Conservation (phyloP, 2,113 vertebrate genomes). For the Corydoras sp. region DNA sequence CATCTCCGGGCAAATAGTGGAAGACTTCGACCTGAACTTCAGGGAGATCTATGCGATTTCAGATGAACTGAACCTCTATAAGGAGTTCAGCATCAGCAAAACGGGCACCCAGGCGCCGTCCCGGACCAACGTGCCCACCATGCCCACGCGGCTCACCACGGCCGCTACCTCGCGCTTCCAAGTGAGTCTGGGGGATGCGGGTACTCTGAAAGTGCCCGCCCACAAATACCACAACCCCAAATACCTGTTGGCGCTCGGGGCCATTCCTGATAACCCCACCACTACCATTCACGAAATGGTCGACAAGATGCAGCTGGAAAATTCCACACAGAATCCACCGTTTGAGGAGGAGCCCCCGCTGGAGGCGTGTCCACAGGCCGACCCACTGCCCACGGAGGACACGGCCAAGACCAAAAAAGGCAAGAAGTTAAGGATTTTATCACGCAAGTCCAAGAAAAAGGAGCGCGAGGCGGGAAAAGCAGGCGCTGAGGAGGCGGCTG, state of each 20-base stretch:
- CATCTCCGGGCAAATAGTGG: conserved; percentile 84
- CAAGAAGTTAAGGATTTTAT: background rate
- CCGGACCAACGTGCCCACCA: conserved; percentile 38
- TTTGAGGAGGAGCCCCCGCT: background rate
- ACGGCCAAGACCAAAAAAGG: background rate
- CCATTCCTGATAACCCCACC: background rate
- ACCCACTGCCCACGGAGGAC: conserved; percentile 16
- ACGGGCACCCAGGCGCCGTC: conserved; percentile 34
- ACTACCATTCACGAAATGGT: conserved; percentile 34
- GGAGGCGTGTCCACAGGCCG: conserved; percentile 39
- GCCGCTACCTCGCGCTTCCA: conserved; percentile 64
- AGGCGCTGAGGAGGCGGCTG: background rate
- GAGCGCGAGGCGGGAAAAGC: background rate
- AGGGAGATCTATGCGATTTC: conserved; percentile 89
- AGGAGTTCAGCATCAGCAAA: conserved; percentile 65
- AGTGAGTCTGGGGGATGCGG: conserved; percentile 57
- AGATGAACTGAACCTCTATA: conserved; percentile 77
- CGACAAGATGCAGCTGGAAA: background rate
- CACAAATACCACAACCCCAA: conserved; percentile 92
- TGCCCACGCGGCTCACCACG: conserved; percentile 47
- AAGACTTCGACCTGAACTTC: conserved; percentile 86
- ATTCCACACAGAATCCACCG: background rate
- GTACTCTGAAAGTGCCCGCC: conserved; percentile 68
- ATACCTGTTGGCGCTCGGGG: conserved; percentile 73
- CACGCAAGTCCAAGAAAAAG: background rate